Evolutionary conservation across 2,888 invertebrate species (phyloP).

Genomic region (Pachydiplax longipennis): DNA sequence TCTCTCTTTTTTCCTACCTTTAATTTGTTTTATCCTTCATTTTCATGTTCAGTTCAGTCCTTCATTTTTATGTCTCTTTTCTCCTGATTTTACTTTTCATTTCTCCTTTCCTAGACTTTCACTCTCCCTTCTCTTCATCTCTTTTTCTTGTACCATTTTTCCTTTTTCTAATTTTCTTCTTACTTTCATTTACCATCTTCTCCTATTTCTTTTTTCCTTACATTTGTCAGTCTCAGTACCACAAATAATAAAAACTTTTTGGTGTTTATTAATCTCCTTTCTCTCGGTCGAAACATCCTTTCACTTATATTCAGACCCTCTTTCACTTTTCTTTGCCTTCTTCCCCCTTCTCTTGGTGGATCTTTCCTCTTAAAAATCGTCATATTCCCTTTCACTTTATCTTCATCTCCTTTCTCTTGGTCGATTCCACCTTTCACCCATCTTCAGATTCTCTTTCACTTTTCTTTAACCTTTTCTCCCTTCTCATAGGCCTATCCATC

Average conservation of each 20-base stretch:
- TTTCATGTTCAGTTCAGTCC: too few species aligned
- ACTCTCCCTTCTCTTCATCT: not conserved
- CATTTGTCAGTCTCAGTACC: too few species aligned
- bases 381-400: not conserved
- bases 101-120: not conserved
- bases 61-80: too few species aligned
- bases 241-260: too few species aligned
- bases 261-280: too few species aligned
- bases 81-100: too few species aligned
- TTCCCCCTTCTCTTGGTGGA: not conserved
- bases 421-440: not conserved
- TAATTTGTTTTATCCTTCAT: too few species aligned
- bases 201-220: not conserved
- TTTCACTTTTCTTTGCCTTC: not conserved
- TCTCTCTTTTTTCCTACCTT: too few species aligned
- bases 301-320: not conserved
- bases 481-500: not conserved
- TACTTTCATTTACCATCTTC: not conserved
- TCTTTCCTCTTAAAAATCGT: not conserved
- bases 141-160: not conserved
- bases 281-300: too few species aligned
- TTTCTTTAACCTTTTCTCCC: not conserved
- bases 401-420: not conserved
- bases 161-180: not conserved
- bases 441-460: not conserved